Percentiles rank a stretch among this genome's conserved stretches.
phyloP scores from a whole-genome alignment of 2,113 vertebrate species.

The Etheostoma spectabile region DNA sequence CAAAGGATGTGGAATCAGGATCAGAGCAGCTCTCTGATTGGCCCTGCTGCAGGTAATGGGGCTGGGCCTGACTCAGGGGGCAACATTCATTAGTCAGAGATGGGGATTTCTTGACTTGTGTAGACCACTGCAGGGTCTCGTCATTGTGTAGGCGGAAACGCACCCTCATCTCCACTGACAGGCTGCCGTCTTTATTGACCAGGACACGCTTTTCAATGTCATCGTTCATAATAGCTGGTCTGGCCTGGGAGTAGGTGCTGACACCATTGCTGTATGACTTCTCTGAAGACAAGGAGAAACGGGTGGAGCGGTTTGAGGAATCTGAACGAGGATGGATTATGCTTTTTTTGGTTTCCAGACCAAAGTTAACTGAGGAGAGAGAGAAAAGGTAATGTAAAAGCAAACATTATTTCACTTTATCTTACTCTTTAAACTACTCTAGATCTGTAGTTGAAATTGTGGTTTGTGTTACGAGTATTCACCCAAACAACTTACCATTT shows the following conservation, averaged over 20 bases:
- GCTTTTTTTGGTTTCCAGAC: slow-evolving; percentile 90
- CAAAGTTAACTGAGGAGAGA: slow-evolving; percentile 86
- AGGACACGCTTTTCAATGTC: slow-evolving; percentile 90
- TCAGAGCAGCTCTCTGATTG: slow-evolving; percentile 83
- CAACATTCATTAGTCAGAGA: slow-evolving; percentile 77
- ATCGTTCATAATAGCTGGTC: slow-evolving; percentile 82
- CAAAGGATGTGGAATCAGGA: slow-evolving; percentile 81
- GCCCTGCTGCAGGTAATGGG: slow-evolving; percentile 69
- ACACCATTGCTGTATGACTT: slow-evolving; percentile 81
- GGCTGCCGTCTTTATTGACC: slow-evolving; percentile 91
- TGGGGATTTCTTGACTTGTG: slow-evolving; percentile 84
- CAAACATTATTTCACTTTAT: not conserved
- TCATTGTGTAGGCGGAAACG: slow-evolving; percentile 88
- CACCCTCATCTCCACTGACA: slow-evolving; percentile 94
- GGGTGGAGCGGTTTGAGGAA: slow-evolving; percentile 83
- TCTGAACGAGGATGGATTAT: slow-evolving; percentile 89
- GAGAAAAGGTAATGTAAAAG: slow-evolving; percentile 14
- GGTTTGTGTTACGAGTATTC: not conserved
- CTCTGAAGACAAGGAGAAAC: slow-evolving; percentile 87
- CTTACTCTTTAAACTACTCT: not conserved
- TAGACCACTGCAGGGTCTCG: slow-evolving; percentile 88
- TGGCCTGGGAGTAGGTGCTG: slow-evolving; percentile 36
- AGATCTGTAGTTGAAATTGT: not conserved
- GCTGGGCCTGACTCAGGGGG: slow-evolving; percentile 59
- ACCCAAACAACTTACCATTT: slow-evolving; percentile 63